These are phyloP conservation scores for Eupithecia vulgata DNA, from an alignment of 2,888 invertebrate species.

Conservation along the genomic window DNA sequence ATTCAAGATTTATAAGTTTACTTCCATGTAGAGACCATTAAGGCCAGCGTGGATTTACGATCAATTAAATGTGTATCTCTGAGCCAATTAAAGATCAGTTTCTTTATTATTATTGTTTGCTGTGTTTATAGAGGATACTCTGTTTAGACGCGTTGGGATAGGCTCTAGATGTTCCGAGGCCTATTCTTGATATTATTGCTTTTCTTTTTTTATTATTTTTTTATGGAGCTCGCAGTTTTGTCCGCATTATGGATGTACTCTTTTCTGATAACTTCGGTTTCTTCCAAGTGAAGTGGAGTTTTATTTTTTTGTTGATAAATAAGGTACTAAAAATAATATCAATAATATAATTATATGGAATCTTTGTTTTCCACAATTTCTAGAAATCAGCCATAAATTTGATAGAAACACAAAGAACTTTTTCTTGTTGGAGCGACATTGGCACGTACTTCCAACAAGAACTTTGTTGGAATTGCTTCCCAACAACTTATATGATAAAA, in stretches of 20 bases:
- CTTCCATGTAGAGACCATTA: constrained; percentile 62
- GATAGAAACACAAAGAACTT: background rate
- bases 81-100: constrained; percentile 75
- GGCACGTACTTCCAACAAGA: background rate
- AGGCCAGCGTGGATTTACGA: constrained; percentile 67
- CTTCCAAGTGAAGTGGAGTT: background rate
- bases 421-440: background rate
- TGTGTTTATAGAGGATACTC: constrained; percentile 61
- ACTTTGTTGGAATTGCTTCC: background rate
- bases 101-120: constrained; percentile 70
- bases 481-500: background rate
- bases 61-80: constrained; percentile 79
- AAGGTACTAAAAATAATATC: background rate
- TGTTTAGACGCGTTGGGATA: constrained; percentile 49
- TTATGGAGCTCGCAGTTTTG: background rate
- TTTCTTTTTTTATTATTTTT: background rate
- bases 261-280: background rate
- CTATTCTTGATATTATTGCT: background rate
- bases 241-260: background rate
- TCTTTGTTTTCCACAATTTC: background rate
- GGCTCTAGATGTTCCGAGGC: constrained; percentile 14
- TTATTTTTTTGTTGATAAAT: background rate
- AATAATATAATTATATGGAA: too few species aligned
- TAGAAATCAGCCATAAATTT: background rate
- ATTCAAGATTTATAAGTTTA: constrained; percentile 48